Evolutionary conservation across 2,113 vertebrate genomes (phyloP).

Genomic region (Naja naja): DNA sequence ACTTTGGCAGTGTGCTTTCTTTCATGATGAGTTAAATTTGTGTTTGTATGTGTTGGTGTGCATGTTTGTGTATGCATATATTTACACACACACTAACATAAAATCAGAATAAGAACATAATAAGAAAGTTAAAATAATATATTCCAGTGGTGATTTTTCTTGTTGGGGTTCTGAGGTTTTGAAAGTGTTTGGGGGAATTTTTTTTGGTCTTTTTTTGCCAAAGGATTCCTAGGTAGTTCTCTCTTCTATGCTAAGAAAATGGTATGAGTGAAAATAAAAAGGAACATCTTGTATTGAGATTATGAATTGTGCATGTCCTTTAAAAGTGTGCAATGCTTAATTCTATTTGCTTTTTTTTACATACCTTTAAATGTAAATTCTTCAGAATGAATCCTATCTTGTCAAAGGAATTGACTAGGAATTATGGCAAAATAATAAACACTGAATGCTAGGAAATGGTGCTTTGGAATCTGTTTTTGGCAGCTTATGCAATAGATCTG

Average conservation of each 20-base stretch:
- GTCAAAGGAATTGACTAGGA: slow-evolving; percentile 54
- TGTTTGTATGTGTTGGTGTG: background rate
- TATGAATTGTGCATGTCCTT: slow-evolving; percentile 67
- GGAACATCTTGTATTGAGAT: slow-evolving; percentile 50
- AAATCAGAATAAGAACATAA: slow-evolving; percentile 41
- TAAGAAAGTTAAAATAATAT: slow-evolving; percentile 49
- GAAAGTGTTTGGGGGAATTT: background rate
- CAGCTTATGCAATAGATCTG: background rate
- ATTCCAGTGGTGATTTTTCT: slow-evolving; percentile 46
- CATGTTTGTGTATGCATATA: slow-evolving; percentile 22
- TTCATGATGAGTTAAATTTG: slow-evolving; percentile 48
- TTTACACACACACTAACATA: background rate
- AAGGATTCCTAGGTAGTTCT: slow-evolving; percentile 38
- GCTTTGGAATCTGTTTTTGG: slow-evolving; percentile 22
- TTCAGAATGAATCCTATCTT: slow-evolving; percentile 61
- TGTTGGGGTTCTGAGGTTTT: background rate
- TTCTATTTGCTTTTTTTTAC: slow-evolving; percentile 33
- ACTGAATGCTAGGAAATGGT: slow-evolving; percentile 42
- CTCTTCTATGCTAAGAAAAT: slow-evolving; percentile 29
- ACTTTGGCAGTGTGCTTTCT: slow-evolving; percentile 58
- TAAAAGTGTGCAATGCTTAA: slow-evolving; percentile 54
- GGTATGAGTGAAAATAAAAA: slow-evolving; percentile 47
- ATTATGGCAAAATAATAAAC: slow-evolving; percentile 71
- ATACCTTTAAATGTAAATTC: slow-evolving; percentile 61
- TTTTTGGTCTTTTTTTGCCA: slow-evolving; percentile 29